Percentiles rank a stretch among this genome's conserved stretches.
Conservation (phyloP, 2,888 invertebrate species). For the Scaptomyza caliginosa region DNA sequence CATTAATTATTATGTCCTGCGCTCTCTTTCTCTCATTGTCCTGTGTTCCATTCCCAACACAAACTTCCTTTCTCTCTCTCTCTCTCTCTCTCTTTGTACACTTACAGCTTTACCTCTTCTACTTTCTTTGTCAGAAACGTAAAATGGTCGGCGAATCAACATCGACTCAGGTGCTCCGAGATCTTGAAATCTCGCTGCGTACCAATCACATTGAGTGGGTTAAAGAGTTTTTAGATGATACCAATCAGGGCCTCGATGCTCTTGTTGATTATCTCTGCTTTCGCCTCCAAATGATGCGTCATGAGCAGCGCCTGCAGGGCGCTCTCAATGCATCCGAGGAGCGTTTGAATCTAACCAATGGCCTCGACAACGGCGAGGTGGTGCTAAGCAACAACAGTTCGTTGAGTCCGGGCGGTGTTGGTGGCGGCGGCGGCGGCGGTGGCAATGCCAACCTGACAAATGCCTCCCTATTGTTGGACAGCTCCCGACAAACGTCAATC, state of each 20-base stretch:
- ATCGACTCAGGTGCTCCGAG: slow-evolving; percentile 98
- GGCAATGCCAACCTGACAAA: slow-evolving; percentile 46
- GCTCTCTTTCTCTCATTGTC: slow-evolving; percentile 27
- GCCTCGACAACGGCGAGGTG: slow-evolving; percentile 56
- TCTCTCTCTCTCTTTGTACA: slow-evolving; percentile 70
- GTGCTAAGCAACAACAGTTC: slow-evolving; percentile 84
- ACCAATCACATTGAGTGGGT: slow-evolving; percentile 99
- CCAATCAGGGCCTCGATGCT: slow-evolving; percentile 97
- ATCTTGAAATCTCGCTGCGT: slow-evolving; percentile 98
- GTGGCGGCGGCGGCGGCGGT: slow-evolving; percentile 67
- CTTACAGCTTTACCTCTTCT: slow-evolving; percentile 84
- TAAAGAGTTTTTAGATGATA: slow-evolving; percentile 97
- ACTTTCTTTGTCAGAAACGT: slow-evolving; percentile 92
- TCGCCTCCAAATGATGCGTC: slow-evolving; percentile 96
- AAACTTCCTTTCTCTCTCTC: slow-evolving; percentile 18
- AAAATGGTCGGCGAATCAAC: slow-evolving; percentile 98
- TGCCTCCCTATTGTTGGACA: slow-evolving; percentile 68
- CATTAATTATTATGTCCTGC: slow-evolving; percentile 26
- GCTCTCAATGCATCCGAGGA: slow-evolving; percentile 91
- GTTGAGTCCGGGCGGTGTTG: slow-evolving; percentile 74
- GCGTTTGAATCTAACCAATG: slow-evolving; percentile 85
- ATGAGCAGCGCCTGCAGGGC: slow-evolving; percentile 92
- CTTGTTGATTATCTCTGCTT: slow-evolving; percentile 98
- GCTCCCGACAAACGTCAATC: slow-evolving; percentile 49
- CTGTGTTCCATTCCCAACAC: slow-evolving; percentile 26